Evolutionary conservation across 2,113 vertebrate species (phyloP).

Genomic region (Alligator sinensis): DNA sequence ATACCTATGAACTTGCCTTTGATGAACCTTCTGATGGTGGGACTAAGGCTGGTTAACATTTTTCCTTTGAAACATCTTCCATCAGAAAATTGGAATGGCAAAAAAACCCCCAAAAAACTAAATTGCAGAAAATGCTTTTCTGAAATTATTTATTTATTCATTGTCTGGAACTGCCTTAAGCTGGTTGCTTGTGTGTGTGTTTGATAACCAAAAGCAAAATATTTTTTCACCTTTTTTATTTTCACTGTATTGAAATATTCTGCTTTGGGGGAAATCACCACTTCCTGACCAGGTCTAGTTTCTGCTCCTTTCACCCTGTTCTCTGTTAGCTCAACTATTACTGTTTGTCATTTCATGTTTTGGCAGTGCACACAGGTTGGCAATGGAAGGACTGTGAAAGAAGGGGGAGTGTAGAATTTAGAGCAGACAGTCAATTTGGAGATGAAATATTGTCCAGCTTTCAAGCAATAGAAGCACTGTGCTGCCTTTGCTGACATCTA

Average conservation of each 20-base stretch:
- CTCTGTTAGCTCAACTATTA: neutral
- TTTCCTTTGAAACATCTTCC: neutral
- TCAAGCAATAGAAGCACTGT: neutral
- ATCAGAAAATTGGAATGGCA: neutral
- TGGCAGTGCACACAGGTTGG: neutral
- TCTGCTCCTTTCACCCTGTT: neutral
- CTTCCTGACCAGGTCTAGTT: neutral
- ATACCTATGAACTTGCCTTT: neutral
- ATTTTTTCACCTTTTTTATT: neutral
- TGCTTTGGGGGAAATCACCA: neutral
- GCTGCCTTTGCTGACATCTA: accelerated
- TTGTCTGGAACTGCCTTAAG: neutral
- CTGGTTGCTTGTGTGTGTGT: neutral
- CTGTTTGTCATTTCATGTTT: neutral
- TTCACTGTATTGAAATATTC: neutral
- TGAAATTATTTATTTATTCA: neutral
- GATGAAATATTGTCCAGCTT: neutral
- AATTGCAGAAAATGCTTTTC: neutral
- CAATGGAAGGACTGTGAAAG: neutral
- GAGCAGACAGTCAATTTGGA: neutral
- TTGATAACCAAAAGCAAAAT: too few relatives aligned
- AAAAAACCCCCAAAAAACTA: too few relatives aligned
- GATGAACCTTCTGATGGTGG: neutral
- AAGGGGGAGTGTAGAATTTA: neutral
- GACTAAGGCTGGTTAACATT: neutral